Conservation (phyloP, 2,888 invertebrate species). For the Drosophila borealis region DNA sequence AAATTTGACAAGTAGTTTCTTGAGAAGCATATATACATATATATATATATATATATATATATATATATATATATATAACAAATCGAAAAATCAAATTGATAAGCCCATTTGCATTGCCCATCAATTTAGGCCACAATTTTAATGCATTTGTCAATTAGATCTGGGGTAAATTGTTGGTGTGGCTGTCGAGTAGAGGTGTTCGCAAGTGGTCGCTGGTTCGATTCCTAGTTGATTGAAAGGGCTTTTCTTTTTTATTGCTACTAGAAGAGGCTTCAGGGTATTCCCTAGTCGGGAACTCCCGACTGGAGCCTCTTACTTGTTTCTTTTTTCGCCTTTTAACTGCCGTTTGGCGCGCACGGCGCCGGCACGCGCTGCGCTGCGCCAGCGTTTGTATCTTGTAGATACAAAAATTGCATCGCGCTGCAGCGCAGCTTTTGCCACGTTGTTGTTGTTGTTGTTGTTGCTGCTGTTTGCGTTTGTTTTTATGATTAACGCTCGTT, state of each 20-base stretch:
- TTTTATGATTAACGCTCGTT: conserved; percentile 76
- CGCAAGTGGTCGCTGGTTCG: too few species aligned
- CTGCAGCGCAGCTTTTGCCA: conserved; percentile 26
- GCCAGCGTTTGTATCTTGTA: conserved; percentile 73
- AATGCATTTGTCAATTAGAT: too few species aligned
- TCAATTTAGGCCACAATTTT: too few species aligned
- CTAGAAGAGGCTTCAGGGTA: background rate
- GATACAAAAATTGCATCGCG: conserved; percentile 61
- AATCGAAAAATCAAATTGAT: too few species aligned
- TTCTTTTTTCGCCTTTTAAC: conserved; percentile 53
- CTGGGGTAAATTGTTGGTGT: conserved; percentile 3
- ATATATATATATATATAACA: too few species aligned
- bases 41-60: too few species aligned
- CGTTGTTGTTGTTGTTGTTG: conserved; percentile 7
- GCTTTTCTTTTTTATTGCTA: too few species aligned
- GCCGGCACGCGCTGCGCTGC: conserved; percentile 71
- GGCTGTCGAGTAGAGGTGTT: background rate
- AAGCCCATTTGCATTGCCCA: too few species aligned
- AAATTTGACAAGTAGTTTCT: too few species aligned
- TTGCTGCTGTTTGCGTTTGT: conserved; percentile 10
- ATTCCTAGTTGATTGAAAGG: too few species aligned
- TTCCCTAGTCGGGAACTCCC: background rate
- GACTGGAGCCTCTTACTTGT: background rate
- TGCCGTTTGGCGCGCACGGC: conserved; percentile 66
- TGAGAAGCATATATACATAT: too few species aligned